Percentiles rank a stretch among this genome's conserved stretches.
Evolutionary conservation across 1,140 invertebrate species (phyloP).

Genomic region (Drosophila triauraria): DNA sequence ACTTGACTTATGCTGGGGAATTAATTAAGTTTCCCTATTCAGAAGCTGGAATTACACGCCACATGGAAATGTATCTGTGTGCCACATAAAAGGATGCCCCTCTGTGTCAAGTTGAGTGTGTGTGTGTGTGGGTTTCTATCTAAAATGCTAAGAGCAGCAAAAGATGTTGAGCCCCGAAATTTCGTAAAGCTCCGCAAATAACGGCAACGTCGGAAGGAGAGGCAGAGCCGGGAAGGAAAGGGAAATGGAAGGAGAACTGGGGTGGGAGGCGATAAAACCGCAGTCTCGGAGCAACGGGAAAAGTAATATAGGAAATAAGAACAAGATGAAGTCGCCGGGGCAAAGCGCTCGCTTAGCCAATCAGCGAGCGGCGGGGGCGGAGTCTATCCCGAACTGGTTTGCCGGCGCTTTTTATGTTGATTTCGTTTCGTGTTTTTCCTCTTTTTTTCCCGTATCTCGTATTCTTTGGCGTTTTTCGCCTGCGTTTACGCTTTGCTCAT

Average conservation of each 20-base stretch:
- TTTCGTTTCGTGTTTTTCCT: constrained; percentile 61
- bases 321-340: constrained; percentile 77
- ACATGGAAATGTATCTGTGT: constrained; percentile 17
- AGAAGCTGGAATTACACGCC: constrained; percentile 30
- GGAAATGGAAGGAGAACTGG: neutral
- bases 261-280: constrained; percentile 51
- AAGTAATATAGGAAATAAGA: constrained; percentile 58
- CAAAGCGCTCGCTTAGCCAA: constrained; percentile 80
- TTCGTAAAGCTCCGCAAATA: constrained; percentile 56
- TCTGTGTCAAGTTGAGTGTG: neutral
- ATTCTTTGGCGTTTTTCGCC: constrained; percentile 70
- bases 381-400: constrained; percentile 84
- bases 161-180: constrained; percentile 69
- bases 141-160: constrained; percentile 59
- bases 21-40: constrained; percentile 35
- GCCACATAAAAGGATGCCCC: constrained; percentile 34
- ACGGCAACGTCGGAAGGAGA: constrained; percentile 23
- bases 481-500: constrained; percentile 82
- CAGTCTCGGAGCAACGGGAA: constrained; percentile 32
- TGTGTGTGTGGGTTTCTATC: constrained; percentile 9
- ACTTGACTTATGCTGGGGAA: constrained; percentile 38
- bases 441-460: constrained; percentile 52
- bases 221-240: constrained; percentile 3
- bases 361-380: constrained; percentile 80
- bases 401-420: constrained; percentile 77